Evolutionary conservation across 64 coral and sea anemone genomes (phyloP).

Genomic region (Montipora sp.): DNA sequence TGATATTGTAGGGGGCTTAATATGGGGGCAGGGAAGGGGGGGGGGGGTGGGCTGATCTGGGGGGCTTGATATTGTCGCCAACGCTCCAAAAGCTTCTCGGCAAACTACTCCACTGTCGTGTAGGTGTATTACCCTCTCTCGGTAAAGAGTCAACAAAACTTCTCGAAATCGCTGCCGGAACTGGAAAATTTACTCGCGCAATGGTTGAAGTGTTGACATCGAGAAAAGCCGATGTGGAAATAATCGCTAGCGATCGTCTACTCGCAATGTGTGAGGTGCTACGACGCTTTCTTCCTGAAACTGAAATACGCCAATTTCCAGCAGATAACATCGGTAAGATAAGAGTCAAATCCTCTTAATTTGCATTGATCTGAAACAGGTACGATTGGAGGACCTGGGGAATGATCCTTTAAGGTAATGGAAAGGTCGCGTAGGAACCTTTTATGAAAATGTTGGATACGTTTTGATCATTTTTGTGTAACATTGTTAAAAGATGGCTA

Average conservation of each 20-base stretch:
- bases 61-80: too few species aligned
- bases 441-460: too few species aligned
- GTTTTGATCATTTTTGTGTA: too few species aligned
- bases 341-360: not conserved
- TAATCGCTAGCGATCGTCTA: slow-evolving; percentile 78
- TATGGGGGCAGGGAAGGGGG: too few species aligned
- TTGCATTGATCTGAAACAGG: too few species aligned
- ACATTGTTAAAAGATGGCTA: too few species aligned
- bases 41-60: too few species aligned
- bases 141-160: slow-evolving; percentile 45
- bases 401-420: too few species aligned
- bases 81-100: too few species aligned
- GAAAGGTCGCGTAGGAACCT: too few species aligned
- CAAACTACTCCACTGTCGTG: slow-evolving; percentile 7
- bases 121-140: slow-evolving; percentile 41
- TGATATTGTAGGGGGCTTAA: too few species aligned
- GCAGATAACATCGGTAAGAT: slow-evolving; percentile 72
- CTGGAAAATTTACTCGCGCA: slow-evolving; percentile 84
- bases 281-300: slow-evolving; percentile 55
- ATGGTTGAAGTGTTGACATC: slow-evolving; percentile 37
- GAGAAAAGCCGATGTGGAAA: slow-evolving; percentile 29
- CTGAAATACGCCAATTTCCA: slow-evolving; percentile 66
- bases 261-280: slow-evolving; percentile 79
- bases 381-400: too few species aligned
- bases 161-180: slow-evolving; percentile 87